phyloP scores from a whole-genome alignment of 92 coral and sea anemone genomes.

The Chrysogorgia sp. region DNA sequence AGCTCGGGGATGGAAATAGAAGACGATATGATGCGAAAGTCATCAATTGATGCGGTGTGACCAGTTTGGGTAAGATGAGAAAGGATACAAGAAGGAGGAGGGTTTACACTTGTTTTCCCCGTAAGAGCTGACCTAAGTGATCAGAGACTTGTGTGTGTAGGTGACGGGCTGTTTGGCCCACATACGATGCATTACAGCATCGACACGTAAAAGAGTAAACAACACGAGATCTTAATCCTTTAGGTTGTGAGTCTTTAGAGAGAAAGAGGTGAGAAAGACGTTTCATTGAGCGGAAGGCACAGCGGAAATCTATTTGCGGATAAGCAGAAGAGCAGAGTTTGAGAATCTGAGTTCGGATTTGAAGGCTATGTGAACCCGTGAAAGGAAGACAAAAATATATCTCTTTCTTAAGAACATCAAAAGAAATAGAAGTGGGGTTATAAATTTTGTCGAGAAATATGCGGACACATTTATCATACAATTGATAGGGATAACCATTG shows the following conservation, averaged over 20 bases:
- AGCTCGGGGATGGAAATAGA: no score
- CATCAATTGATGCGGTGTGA: background rate
- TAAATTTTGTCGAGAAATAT: no score
- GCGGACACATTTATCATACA: no score
- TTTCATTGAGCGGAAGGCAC: background rate
- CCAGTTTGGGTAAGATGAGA: background rate
- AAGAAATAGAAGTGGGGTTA: no score
- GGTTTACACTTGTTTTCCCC: background rate
- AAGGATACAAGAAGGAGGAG: background rate
- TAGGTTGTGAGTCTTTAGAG: background rate
- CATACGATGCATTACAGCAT: background rate
- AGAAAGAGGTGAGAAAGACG: background rate
- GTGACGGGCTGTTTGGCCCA: no score
- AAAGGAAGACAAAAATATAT: no score
- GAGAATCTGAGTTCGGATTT: background rate
- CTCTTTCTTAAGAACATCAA: no score
- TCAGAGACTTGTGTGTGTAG: background rate
- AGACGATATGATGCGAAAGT: no score
- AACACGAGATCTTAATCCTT: background rate
- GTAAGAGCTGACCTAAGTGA: background rate
- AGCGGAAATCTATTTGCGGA: no score
- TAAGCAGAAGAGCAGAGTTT: no score
- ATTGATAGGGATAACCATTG: no score
- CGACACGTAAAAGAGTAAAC: conserved; percentile 1
- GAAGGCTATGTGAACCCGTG: no score